Percentiles rank a stretch among this genome's conserved stretches.
phyloP scores from a whole-genome alignment of 1,140 invertebrate species.

The Ladona fulva region DNA sequence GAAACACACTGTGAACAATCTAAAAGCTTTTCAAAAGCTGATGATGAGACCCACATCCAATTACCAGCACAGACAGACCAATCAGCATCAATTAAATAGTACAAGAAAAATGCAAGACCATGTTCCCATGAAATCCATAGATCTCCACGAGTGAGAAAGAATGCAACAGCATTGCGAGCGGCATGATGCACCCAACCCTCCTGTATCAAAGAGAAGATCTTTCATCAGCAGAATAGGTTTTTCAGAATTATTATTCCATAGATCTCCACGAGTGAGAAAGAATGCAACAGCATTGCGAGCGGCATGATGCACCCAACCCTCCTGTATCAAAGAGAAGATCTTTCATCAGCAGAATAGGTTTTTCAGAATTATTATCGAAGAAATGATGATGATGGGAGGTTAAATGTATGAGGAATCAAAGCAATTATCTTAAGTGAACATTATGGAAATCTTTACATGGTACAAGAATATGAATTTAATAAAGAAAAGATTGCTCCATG shows the following conservation, averaged over 20 bases:
- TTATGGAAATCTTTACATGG: too few relatives aligned
- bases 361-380: too few relatives aligned
- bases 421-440: too few relatives aligned
- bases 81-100: slow-evolving; percentile 61
- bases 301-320: slow-evolving; percentile 65
- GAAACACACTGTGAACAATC: slow-evolving; percentile 55
- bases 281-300: slow-evolving; percentile 60
- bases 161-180: slow-evolving; percentile 58
- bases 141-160: slow-evolving; percentile 61
- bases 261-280: slow-evolving; percentile 60
- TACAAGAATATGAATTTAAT: too few relatives aligned
- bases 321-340: slow-evolving; percentile 32
- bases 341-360: too few relatives aligned
- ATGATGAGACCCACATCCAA: slow-evolving; percentile 73
- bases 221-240: too few relatives aligned
- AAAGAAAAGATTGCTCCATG: too few relatives aligned
- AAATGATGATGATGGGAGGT: too few relatives aligned
- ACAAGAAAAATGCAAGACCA: slow-evolving; percentile 52
- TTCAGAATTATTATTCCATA: too few relatives aligned
- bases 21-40: slow-evolving; percentile 56
- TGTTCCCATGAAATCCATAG: slow-evolving; percentile 65
- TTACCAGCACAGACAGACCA: slow-evolving; percentile 68
- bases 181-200: slow-evolving; percentile 67
- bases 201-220: too few relatives aligned
- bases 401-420: too few relatives aligned